Evolutionary conservation across 2,797 vertebrate genomes (phyloP).

Genomic region (Urocyon cinereoargenteus): DNA sequence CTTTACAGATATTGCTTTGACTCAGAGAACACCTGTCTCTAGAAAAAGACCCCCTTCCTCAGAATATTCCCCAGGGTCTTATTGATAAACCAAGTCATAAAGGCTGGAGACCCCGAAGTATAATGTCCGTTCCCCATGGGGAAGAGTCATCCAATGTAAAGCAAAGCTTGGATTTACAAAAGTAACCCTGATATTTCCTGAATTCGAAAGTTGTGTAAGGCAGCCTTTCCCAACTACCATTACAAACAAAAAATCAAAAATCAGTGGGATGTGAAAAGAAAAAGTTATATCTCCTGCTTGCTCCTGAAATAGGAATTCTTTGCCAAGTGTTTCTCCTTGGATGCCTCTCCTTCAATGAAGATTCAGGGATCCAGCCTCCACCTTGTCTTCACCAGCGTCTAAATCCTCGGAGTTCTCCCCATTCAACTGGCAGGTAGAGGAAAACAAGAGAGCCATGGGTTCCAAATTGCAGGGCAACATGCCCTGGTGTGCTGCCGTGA

Average conservation of each 20-base stretch:
- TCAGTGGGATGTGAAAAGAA: background rate
- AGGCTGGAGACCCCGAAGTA: background rate
- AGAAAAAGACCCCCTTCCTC: background rate
- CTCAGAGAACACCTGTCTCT: background rate
- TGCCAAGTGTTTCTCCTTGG: background rate
- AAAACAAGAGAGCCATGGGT: background rate
- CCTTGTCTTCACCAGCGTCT: background rate
- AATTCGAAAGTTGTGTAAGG: background rate
- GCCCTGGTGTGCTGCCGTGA: background rate
- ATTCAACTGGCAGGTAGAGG: background rate
- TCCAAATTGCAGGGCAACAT: background rate
- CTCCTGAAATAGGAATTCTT: background rate
- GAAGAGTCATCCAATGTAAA: background rate
- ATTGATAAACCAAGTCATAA: background rate
- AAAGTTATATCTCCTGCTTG: background rate
- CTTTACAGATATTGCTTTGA: background rate
- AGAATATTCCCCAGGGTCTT: background rate
- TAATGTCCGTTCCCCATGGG: background rate
- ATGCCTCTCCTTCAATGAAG: background rate
- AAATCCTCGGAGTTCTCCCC: background rate
- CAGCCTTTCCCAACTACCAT: background rate
- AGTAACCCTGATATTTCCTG: background rate
- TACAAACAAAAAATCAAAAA: background rate
- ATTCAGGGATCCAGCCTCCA: background rate
- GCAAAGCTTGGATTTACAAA: slow-evolving; percentile 18